These are phyloP conservation scores for Solen grandis DNA, from an alignment of 1,140 invertebrate genomes.

Conservation along the genomic window DNA sequence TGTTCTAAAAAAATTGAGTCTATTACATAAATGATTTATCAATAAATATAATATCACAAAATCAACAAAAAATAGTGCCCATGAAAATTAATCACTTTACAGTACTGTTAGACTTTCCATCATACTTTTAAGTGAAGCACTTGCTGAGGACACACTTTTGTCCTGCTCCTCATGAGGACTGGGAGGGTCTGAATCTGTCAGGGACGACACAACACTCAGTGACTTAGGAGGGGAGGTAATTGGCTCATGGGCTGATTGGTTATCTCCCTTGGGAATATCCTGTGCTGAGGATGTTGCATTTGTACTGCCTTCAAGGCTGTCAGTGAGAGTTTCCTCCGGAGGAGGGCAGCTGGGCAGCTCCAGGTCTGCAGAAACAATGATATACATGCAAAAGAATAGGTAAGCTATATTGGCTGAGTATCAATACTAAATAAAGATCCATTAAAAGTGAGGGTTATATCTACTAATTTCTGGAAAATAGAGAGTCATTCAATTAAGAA, in stretches of 20 bases:
- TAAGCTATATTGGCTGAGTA: no score
- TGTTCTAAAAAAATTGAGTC: no score
- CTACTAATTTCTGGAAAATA: no score
- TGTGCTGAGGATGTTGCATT: slow-evolving; percentile 18
- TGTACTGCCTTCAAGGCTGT: neutral
- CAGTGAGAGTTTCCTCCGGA: slow-evolving; percentile 24
- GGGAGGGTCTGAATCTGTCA: slow-evolving; percentile 47
- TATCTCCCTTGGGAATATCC: slow-evolving; percentile 42
- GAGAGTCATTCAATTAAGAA: no score
- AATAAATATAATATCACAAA: no score
- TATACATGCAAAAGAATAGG: no score
- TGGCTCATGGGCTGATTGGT: neutral
- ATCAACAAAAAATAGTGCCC: no score
- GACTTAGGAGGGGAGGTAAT: slow-evolving; percentile 41
- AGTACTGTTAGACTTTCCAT: no score
- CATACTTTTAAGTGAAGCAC: neutral
- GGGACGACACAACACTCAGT: slow-evolving; percentile 24
- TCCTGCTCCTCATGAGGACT: slow-evolving; percentile 7
- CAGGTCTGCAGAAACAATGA: slow-evolving; percentile 58
- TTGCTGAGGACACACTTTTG: neutral
- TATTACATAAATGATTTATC: no score
- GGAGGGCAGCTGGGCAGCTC: slow-evolving; percentile 64
- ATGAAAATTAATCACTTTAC: no score
- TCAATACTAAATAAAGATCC: no score
- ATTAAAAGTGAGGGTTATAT: no score